Conservation (phyloP, 2,797 vertebrate species). For the Leucoraja ocellata region DNA sequence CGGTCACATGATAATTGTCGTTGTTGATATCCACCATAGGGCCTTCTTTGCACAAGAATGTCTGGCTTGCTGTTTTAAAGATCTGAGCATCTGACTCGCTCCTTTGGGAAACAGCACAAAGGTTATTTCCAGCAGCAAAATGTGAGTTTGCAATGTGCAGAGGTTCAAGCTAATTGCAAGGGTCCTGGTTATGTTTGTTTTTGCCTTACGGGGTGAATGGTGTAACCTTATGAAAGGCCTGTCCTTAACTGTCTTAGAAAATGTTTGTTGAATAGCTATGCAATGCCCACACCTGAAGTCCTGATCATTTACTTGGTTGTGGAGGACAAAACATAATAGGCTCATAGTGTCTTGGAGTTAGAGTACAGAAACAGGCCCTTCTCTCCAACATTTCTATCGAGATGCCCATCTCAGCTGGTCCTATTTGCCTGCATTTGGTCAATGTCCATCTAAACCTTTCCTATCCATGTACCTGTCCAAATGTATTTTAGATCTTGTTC, state of each 20-base stretch:
- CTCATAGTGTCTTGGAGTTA: too few relatives aligned
- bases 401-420: too few relatives aligned
- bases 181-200: not conserved
- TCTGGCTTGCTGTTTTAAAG: not conserved
- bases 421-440: too few relatives aligned
- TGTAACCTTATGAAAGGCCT: not conserved
- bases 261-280: not conserved
- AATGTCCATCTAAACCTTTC: too few relatives aligned
- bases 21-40: not conserved
- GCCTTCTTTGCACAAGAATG: not conserved
- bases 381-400: too few relatives aligned
- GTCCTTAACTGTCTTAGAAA: not conserved
- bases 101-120: not conserved
- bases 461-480: too few relatives aligned
- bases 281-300: not conserved
- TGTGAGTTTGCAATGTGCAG: not conserved
- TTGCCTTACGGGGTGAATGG: not conserved
- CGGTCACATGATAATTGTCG: not conserved
- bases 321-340: not conserved
- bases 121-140: not conserved
- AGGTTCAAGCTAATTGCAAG: not conserved
- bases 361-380: too few relatives aligned
- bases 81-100: not conserved
- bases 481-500: too few relatives aligned
- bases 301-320: not conserved